A percentile compares a stretch with the other conserved stretches of the same genome.
These are phyloP conservation scores for Liolophura sinensis DNA, from an alignment of 1,140 invertebrate species.

Conservation along the genomic window DNA sequence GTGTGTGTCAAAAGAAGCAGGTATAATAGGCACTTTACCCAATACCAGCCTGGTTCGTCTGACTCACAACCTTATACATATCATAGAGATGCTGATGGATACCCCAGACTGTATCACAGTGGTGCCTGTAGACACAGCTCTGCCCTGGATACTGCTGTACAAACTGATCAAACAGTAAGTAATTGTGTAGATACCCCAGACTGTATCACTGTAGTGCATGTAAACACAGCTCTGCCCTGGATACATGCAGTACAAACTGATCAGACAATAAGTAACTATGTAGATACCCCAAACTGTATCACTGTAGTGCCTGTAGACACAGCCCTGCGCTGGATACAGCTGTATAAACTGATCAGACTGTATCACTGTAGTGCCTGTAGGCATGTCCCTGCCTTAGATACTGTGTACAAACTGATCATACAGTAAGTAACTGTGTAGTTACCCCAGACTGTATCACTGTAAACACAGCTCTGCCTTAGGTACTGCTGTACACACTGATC, in stretches of 20 bases:
- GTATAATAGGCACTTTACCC: constrained; percentile 42
- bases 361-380: no score
- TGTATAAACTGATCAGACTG: no score
- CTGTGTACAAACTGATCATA: no score
- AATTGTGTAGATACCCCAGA: constrained; percentile 5
- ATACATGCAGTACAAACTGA: background rate
- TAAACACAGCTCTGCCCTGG: background rate
- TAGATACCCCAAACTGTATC: no score
- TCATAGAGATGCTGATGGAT: constrained; percentile 73
- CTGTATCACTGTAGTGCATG: constrained; percentile 4
- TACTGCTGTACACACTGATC: constrained; percentile 78
- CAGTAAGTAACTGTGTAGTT: constrained; percentile 57
- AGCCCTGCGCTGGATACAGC: no score
- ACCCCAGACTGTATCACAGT: constrained; percentile 66
- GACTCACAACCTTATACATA: constrained; percentile 75
- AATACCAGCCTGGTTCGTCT: constrained; percentile 61
- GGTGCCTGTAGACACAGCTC: constrained; percentile 72
- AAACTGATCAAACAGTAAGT: constrained; percentile 66
- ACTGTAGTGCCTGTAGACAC: no score
- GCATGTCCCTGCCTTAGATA: background rate
- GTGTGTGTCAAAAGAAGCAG: constrained; percentile 58
- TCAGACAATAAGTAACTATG: background rate
- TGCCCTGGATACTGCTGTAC: constrained; percentile 85
- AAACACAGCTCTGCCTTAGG: constrained; percentile 77
- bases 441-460: constrained; percentile 67